phyloP scores from a whole-genome alignment of 1,140 invertebrate genomes.

The Patella vulgata region DNA sequence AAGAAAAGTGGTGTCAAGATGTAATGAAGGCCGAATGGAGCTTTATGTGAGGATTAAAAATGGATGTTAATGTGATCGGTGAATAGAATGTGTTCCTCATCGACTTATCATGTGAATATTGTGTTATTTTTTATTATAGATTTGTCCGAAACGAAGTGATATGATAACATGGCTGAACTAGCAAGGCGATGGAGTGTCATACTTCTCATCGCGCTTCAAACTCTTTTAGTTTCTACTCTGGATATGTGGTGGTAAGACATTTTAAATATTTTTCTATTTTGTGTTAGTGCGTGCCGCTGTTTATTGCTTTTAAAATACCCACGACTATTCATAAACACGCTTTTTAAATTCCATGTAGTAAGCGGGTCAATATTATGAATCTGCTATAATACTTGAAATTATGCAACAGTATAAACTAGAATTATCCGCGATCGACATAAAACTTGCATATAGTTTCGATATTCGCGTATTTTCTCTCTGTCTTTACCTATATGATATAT shows the following conservation, averaged over 20 bases:
- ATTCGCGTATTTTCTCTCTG: no score
- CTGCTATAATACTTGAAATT: no score
- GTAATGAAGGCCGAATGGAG: neutral
- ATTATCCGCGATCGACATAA: no score
- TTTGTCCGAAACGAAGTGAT: neutral
- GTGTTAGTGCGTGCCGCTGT: no score
- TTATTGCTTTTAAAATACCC: no score
- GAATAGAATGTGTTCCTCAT: neutral
- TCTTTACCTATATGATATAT: no score
- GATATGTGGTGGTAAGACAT: constrained; percentile 13
- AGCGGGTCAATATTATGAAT: no score
- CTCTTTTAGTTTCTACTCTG: neutral
- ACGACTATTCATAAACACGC: no score
- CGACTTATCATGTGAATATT: neutral
- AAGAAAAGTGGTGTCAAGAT: neutral
- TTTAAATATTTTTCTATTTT: constrained; percentile 5
- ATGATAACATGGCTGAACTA: neutral
- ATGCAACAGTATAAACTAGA: no score
- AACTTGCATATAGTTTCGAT: no score
- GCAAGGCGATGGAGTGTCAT: neutral
- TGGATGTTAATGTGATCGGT: neutral
- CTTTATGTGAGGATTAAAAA: neutral
- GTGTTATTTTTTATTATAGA: constrained; percentile 7
- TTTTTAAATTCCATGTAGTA: no score
- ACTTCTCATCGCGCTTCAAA: neutral